These are phyloP conservation scores for Mesocricetus auratus DNA, from an alignment of 2,113 vertebrate genomes.

Conservation along the genomic window DNA sequence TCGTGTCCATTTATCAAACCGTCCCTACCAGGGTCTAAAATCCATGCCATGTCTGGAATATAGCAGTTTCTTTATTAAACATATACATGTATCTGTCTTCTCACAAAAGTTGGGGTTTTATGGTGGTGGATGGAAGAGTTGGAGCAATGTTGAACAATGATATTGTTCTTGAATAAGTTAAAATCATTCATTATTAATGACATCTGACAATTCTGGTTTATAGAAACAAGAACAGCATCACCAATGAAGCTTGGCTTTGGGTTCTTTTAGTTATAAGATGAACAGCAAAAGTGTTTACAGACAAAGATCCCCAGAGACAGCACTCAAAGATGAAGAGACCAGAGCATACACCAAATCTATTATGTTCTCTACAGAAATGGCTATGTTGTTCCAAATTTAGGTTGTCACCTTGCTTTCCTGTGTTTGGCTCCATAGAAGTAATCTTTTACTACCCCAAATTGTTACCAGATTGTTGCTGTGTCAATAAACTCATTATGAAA, in stretches of 20 bases:
- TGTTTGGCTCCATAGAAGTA: rapidly evolving
- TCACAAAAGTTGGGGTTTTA: not conserved
- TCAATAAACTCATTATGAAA: not conserved
- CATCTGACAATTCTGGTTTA: not conserved
- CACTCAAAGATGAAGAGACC: rapidly evolving
- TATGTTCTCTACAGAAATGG: not conserved
- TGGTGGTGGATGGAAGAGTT: not conserved
- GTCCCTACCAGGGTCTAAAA: not conserved
- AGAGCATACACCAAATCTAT: not conserved
- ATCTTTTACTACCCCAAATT: not conserved
- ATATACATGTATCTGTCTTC: not conserved
- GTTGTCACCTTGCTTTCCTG: not conserved
- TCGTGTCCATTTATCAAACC: not conserved
- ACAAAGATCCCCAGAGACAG: not conserved
- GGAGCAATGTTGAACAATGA: not conserved
- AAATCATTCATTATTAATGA: not conserved
- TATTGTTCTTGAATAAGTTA: not conserved
- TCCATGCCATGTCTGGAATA: not conserved
- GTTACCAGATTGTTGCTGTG: not conserved
- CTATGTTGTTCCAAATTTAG: not conserved
- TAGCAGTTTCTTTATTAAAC: not conserved
- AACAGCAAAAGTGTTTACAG: not conserved
- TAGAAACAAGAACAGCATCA: not conserved
- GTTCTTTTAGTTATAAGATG: not conserved
- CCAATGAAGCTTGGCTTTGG: not conserved